Evolutionary conservation across 1,140 invertebrate species (phyloP).

Genomic region (Drosophila ercepeae): DNA sequence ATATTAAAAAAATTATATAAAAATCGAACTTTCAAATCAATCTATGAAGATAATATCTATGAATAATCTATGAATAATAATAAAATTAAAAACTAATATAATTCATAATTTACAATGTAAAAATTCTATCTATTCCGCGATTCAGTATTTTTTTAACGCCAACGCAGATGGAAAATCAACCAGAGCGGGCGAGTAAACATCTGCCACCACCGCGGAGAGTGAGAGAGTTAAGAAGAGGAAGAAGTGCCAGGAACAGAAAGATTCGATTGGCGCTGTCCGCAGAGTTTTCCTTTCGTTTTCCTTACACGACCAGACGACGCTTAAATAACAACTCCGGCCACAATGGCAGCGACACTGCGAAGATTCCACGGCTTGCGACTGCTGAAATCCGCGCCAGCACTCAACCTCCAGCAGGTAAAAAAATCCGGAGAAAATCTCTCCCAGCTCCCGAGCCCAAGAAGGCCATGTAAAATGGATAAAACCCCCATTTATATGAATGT

Average conservation of each 20-base stretch:
- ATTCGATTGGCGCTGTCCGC: slow-evolving; percentile 71
- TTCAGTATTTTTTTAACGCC: neutral
- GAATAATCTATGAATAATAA: neutral
- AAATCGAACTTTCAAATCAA: no score
- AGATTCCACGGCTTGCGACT: slow-evolving; percentile 91
- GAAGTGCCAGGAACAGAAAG: slow-evolving; percentile 67
- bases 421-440: slow-evolving; percentile 44
- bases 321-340: slow-evolving; percentile 84
- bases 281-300: slow-evolving; percentile 57
- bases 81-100: neutral
- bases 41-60: neutral
- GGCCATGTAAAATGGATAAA: slow-evolving; percentile 17
- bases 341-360: slow-evolving; percentile 92
- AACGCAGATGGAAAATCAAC: neutral
- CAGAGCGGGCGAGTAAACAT: slow-evolving; percentile 27
- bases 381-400: slow-evolving; percentile 74
- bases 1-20: neutral
- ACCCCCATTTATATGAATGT: slow-evolving; percentile 10
- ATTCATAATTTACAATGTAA: no score
- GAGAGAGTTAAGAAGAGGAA: slow-evolving; percentile 53
- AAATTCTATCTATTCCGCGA: neutral
- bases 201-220: slow-evolving; percentile 13
- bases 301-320: slow-evolving; percentile 70
- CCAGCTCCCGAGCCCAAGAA: slow-evolving; percentile 10
- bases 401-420: slow-evolving; percentile 81